Evolutionary conservation across 1,140 invertebrate species (phyloP).

Genomic region (Listronotus bonariensis): DNA sequence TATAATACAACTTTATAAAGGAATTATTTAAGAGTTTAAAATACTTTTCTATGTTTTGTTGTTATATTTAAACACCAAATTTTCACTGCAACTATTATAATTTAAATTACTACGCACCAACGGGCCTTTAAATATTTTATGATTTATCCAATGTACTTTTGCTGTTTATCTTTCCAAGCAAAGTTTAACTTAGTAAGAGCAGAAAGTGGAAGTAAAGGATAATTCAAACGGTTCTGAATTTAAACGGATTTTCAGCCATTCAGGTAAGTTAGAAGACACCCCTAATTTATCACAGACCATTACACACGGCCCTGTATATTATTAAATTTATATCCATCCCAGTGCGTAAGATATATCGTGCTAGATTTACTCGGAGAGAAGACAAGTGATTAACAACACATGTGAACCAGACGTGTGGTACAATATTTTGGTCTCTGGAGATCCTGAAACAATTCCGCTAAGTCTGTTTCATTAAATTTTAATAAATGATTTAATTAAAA

Average conservation of each 20-base stretch:
- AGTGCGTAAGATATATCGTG: slow-evolving; percentile 37
- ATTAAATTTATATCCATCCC: slow-evolving; percentile 38
- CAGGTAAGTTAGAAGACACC: slow-evolving; percentile 35
- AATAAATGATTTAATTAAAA: slow-evolving; percentile 36
- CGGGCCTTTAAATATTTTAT: slow-evolving; percentile 23
- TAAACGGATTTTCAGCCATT: slow-evolving; percentile 32
- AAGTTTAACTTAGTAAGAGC: slow-evolving; percentile 27
- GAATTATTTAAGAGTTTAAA: too few species aligned
- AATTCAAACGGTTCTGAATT: slow-evolving; percentile 35
- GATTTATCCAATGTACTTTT: slow-evolving; percentile 28
- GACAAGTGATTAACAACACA: slow-evolving; percentile 37
- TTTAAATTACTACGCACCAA: slow-evolving; percentile 13
- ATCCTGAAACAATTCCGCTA: slow-evolving; percentile 27
- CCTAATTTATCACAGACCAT: slow-evolving; percentile 39
- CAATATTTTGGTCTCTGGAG: slow-evolving; percentile 30
- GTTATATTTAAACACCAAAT: too few species aligned
- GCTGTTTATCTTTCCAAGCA: slow-evolving; percentile 31
- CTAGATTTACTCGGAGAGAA: slow-evolving; percentile 36
- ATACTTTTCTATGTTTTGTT: too few species aligned
- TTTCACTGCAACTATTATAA: slow-evolving; percentile 1
- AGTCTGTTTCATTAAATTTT: slow-evolving; percentile 35
- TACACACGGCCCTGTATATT: slow-evolving; percentile 39
- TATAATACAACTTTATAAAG: too few species aligned
- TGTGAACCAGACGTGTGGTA: slow-evolving; percentile 26
- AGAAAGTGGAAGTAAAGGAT: slow-evolving; percentile 34